A percentile compares a stretch with the other conserved stretches of the same genome.
These are phyloP conservation scores for Scomber colias DNA, from an alignment of 2,113 vertebrate species.

Conservation along the genomic window DNA sequence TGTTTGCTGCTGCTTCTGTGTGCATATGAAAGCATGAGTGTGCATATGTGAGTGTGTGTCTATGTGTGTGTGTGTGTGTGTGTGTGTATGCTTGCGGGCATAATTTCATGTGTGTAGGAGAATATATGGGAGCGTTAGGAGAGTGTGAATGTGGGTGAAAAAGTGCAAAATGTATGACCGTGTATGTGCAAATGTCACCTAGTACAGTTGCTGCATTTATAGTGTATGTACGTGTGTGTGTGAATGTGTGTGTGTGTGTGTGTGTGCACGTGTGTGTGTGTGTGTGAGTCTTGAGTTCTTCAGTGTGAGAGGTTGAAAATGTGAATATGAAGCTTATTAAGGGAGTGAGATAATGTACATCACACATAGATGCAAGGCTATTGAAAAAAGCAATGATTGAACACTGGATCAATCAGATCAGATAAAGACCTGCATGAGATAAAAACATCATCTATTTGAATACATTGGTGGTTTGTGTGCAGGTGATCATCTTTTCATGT, in stretches of 20 bases:
- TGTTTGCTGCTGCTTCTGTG: constrained; percentile 53
- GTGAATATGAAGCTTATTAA: background rate
- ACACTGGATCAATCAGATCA: background rate
- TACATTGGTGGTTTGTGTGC: no score
- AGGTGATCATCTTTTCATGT: no score
- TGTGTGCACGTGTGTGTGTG: no score
- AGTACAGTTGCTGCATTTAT: constrained; percentile 15
- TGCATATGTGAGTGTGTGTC: constrained; percentile 19
- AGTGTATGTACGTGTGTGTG: background rate
- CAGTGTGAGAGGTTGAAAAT: background rate
- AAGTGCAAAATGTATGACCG: constrained; percentile 30
- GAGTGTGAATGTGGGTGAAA: constrained; percentile 24
- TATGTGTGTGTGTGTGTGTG: background rate
- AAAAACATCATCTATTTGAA: no score
- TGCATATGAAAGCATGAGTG: constrained; percentile 43
- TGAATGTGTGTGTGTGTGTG: no score
- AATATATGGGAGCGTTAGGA: background rate
- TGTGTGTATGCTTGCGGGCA: constrained; percentile 16
- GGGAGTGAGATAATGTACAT: background rate
- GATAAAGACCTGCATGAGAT: background rate
- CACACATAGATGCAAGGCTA: background rate
- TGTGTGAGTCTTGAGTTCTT: no score
- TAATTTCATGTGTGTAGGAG: constrained; percentile 47
- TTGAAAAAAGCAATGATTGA: background rate
- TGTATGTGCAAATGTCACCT: constrained; percentile 17